A percentile compares a stretch with the other conserved stretches of the same genome.
Conservation (phyloP, 2,113 vertebrate species). For the Chaetodon trifascialis region DNA sequence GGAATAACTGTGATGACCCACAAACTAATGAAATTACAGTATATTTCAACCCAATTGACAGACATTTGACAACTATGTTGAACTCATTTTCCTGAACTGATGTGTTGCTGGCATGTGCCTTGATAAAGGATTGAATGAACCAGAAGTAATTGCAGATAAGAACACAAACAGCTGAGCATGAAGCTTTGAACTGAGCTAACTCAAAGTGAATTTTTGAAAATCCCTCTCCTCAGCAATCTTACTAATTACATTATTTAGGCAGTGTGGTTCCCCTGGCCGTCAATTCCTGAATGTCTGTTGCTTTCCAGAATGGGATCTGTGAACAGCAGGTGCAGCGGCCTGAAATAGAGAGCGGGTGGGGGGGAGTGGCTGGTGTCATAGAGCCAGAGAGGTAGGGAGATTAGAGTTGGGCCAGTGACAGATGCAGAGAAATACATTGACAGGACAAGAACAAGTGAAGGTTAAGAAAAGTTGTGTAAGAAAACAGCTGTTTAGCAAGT, state of each 20-base stretch:
- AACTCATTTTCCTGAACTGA: neutral
- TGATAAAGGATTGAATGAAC: neutral
- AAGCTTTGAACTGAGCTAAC: neutral
- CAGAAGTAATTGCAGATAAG: conserved; percentile 2
- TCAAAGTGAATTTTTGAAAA: conserved; percentile 2
- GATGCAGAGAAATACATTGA: conserved; percentile 25
- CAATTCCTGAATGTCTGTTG: conserved; percentile 62
- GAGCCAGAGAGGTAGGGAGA: conserved; percentile 48
- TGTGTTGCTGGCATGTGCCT: neutral
- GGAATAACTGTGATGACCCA: neutral
- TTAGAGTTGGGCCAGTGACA: conserved; percentile 44
- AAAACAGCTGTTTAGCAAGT: conserved; percentile 18
- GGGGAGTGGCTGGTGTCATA: conserved; percentile 38
- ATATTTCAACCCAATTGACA: neutral
- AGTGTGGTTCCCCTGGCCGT: conserved; percentile 30
- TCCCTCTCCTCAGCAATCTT: conserved; percentile 7
- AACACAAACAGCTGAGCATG: conserved; percentile 6
- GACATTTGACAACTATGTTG: neutral
- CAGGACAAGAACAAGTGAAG: conserved; percentile 39
- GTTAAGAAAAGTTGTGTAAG: conserved; percentile 16
- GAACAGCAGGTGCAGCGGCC: conserved; percentile 82
- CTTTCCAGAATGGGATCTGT: conserved; percentile 73
- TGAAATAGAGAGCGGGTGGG: conserved; percentile 81
- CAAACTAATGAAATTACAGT: neutral
- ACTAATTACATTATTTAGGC: conserved; percentile 34